phyloP scores from a whole-genome alignment of 2,113 vertebrate genomes.

The Hypomesus transpacificus region DNA sequence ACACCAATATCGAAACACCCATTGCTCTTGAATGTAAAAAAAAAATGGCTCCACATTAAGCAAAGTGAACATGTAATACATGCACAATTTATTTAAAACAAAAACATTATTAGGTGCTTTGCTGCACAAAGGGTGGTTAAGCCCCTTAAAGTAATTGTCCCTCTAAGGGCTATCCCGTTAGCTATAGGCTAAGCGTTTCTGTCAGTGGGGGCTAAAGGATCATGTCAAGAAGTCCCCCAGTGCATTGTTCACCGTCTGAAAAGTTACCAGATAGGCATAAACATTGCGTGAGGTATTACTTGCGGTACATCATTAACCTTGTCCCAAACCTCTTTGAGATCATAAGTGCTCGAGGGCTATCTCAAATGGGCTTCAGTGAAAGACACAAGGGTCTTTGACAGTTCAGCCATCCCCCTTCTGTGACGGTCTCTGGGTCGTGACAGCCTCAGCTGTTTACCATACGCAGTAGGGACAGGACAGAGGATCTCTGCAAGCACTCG shows the following conservation, averaged over 20 bases:
- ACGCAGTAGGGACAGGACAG: not conserved
- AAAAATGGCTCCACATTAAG: too few relatives aligned
- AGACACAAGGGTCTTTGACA: constrained; percentile 42
- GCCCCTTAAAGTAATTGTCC: constrained; percentile 38
- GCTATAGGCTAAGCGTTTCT: constrained; percentile 19
- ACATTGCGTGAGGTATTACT: constrained; percentile 26
- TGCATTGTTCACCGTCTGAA: constrained; percentile 62
- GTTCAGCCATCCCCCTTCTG: constrained; percentile 57
- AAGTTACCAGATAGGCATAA: constrained; percentile 58
- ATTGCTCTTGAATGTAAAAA: too few relatives aligned
- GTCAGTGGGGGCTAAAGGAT: constrained; percentile 50
- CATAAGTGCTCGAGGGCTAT: constrained; percentile 51
- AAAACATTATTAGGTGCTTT: not conserved
- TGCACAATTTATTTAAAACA: not conserved
- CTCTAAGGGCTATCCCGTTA: constrained; percentile 25
- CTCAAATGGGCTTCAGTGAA: constrained; percentile 48
- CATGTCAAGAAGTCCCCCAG: constrained; percentile 51
- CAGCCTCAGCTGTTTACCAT: constrained; percentile 50
- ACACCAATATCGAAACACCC: too few relatives aligned
- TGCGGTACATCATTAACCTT: constrained; percentile 42
- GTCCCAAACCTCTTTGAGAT: constrained; percentile 11
- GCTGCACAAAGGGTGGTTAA: constrained; percentile 55
- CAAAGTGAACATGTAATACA: too few relatives aligned
- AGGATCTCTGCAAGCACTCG: constrained; percentile 18
- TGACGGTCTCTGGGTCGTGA: constrained; percentile 34